Percentiles rank a stretch among this genome's conserved stretches.
These are phyloP conservation scores for Onychomys leucogaster DNA, from an alignment of 2,797 vertebrate genomes.

Conservation along the genomic window DNA sequence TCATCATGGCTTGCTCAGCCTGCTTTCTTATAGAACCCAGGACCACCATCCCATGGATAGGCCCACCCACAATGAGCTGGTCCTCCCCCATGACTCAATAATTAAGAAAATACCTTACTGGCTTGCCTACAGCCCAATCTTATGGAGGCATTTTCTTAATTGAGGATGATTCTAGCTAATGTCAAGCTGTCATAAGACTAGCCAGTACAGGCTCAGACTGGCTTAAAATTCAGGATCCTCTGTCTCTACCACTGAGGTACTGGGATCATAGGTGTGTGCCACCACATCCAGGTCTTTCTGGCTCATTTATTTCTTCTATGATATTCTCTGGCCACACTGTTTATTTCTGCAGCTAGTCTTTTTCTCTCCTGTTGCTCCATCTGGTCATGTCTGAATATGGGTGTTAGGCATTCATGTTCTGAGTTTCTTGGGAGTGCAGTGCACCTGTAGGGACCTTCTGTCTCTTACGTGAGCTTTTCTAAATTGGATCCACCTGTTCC, in stretches of 20 bases:
- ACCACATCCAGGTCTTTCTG: not conserved
- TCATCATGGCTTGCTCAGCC: not conserved
- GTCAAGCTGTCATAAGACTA: not conserved
- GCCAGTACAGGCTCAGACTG: not conserved
- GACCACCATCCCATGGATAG: not conserved
- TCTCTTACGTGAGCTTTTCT: not conserved
- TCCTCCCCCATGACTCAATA: not conserved
- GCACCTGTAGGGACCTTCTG: not conserved
- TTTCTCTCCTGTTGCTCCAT: constrained; percentile 25
- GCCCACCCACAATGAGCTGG: no score
- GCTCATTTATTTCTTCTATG: constrained; percentile 25
- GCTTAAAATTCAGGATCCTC: not conserved
- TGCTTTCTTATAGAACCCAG: not conserved
- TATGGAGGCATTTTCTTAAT: not conserved
- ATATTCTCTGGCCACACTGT: not conserved
- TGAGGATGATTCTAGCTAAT: not conserved
- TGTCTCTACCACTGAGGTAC: not conserved
- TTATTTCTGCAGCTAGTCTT: not conserved
- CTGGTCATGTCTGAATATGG: not conserved
- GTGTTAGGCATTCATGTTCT: not conserved
- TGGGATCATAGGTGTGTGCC: not conserved
- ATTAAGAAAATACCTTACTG: not conserved
- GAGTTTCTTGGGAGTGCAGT: not conserved
- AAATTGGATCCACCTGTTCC: not conserved
- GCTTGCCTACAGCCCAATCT: not conserved